A percentile compares a stretch with the other conserved stretches of the same genome.
Evolutionary conservation across 2,113 vertebrate genomes (phyloP).

Genomic region (Crocuta crocuta): DNA sequence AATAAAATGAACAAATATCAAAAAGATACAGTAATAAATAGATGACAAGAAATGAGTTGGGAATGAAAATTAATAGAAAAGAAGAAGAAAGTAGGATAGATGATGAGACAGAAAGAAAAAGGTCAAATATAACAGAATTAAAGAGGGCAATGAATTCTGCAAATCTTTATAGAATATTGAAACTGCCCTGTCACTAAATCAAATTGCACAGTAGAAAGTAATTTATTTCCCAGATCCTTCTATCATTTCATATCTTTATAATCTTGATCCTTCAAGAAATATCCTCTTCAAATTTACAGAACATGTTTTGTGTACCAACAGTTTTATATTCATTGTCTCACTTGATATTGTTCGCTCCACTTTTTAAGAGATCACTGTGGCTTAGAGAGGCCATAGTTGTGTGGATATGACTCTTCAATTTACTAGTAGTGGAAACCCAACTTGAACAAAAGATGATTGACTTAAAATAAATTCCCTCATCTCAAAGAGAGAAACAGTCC

Average conservation of each 20-base stretch:
- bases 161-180: background rate
- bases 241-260: background rate
- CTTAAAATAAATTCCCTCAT: background rate
- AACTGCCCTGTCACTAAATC: constrained; percentile 32
- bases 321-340: background rate
- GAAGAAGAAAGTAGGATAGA: constrained; percentile 29
- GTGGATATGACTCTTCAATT: background rate
- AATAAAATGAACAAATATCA: background rate
- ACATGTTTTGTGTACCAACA: background rate
- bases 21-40: background rate
- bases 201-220: constrained; percentile 39
- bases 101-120: background rate
- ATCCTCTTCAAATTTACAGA: background rate
- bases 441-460: background rate
- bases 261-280: background rate
- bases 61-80: constrained; percentile 42
- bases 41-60: background rate
- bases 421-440: constrained; percentile 11
- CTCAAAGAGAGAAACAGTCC: background rate
- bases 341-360: background rate
- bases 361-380: background rate
- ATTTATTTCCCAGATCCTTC: constrained; percentile 27
- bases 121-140: constrained; percentile 12
- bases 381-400: background rate
- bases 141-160: constrained; percentile 36